Evolutionary conservation across 2,113 vertebrate genomes (phyloP).

Genomic region (Bostrychus sinensis): DNA sequence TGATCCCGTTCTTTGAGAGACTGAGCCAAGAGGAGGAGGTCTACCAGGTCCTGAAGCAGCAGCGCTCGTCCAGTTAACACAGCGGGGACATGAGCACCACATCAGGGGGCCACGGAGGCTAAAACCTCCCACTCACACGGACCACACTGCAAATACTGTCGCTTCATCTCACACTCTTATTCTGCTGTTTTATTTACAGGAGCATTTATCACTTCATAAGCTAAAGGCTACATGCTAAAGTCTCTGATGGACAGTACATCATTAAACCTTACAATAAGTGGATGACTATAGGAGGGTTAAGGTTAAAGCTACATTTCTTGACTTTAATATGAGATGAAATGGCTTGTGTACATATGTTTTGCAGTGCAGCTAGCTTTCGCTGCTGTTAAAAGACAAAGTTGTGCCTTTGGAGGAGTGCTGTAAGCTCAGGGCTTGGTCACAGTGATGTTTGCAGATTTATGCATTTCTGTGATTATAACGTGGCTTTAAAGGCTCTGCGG

Average conservation of each 20-base stretch:
- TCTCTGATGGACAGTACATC: too few species aligned
- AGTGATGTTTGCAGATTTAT: too few species aligned
- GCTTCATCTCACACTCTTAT: constrained; percentile 32
- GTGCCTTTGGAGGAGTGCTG: too few species aligned
- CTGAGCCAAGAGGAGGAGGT: constrained; percentile 92
- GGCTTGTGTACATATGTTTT: constrained; percentile 35
- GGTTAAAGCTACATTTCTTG: not conserved
- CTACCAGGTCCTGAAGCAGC: constrained; percentile 90
- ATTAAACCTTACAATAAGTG: too few species aligned
- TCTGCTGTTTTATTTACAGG: too few species aligned
- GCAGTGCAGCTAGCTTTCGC: constrained; percentile 42
- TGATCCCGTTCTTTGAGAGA: constrained; percentile 96
- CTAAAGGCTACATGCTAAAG: too few species aligned
- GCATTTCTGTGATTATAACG: too few species aligned
- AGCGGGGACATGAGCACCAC: constrained; percentile 23
- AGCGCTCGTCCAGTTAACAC: constrained; percentile 88
- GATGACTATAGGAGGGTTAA: too few species aligned
- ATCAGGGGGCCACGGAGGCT: constrained; percentile 74
- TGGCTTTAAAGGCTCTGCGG: too few species aligned
- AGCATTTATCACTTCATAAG: too few species aligned
- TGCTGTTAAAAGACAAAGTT: too few species aligned
- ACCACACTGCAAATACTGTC: constrained; percentile 63
- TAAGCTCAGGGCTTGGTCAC: too few species aligned
- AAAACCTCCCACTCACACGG: constrained; percentile 67
- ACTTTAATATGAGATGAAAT: constrained; percentile 36